Percentiles rank a stretch among this genome's conserved stretches.
phyloP scores from a whole-genome alignment of 2,888 invertebrate genomes.

The Helleia helle region DNA sequence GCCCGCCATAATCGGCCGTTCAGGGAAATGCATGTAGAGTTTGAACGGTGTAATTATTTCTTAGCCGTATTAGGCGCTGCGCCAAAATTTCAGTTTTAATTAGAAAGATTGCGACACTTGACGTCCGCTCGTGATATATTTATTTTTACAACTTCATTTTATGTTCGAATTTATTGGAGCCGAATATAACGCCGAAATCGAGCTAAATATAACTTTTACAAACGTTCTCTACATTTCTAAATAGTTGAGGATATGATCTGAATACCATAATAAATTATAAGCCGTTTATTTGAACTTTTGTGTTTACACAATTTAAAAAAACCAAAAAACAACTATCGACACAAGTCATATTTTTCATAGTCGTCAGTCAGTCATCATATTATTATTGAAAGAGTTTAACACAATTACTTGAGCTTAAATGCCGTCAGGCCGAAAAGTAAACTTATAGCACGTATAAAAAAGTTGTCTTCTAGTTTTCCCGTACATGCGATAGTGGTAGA shows the following conservation, averaged over 20 bases:
- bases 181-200: not conserved
- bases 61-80: conserved; percentile 1
- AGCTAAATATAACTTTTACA: not conserved
- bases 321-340: too few species aligned
- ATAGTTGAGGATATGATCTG: not conserved
- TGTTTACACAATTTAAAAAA: too few species aligned
- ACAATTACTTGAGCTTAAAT: not conserved
- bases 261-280: too few species aligned
- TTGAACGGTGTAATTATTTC: conserved; percentile 3
- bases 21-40: not conserved
- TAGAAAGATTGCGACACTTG: conserved; percentile 6
- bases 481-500: too few species aligned
- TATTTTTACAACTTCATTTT: conserved; percentile 3
- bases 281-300: too few species aligned
- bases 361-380: too few species aligned
- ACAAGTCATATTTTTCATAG: too few species aligned
- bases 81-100: conserved; percentile 9
- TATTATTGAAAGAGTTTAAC: too few species aligned
- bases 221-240: not conserved
- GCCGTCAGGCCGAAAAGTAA: too few species aligned
- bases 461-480: too few species aligned
- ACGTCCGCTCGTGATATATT: conserved; percentile 4
- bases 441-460: not conserved
- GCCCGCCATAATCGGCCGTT: not conserved
- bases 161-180: conserved; percentile 3